Conservation (phyloP, 2,888 invertebrate genomes). For the Adelphocoris suturalis region DNA sequence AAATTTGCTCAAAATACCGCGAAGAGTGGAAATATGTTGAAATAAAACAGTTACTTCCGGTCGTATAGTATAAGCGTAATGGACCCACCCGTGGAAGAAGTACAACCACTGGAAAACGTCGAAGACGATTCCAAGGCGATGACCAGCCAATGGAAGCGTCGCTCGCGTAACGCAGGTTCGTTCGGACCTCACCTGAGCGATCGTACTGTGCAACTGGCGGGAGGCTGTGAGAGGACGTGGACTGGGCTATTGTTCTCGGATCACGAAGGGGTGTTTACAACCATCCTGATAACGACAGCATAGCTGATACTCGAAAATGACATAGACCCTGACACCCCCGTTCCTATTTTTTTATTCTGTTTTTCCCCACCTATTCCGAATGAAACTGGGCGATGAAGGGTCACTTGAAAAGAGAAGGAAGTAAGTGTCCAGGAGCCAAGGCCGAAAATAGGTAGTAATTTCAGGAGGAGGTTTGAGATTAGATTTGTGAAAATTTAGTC, state of each 20-base stretch:
- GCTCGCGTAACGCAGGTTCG: background rate
- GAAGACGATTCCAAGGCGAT: background rate
- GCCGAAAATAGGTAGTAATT: too few species aligned
- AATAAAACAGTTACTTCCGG: too few species aligned
- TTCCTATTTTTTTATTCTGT: background rate
- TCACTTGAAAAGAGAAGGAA: too few species aligned
- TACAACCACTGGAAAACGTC: too few species aligned
- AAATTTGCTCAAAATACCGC: too few species aligned
- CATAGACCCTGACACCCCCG: background rate
- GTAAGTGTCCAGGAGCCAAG: too few species aligned
- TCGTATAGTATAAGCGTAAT: too few species aligned
- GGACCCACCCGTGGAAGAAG: too few species aligned
- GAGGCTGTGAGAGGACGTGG: background rate
- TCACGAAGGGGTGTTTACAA: conserved; percentile 33
- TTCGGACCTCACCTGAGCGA: background rate
- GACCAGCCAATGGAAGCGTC: background rate
- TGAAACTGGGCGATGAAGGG: too few species aligned
- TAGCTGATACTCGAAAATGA: conserved; percentile 21
- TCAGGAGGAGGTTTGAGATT: too few species aligned
- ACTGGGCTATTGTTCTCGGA: conserved; percentile 16
- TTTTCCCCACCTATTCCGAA: background rate
- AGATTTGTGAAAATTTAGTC: too few species aligned
- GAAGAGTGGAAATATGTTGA: too few species aligned
- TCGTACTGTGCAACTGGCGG: background rate
- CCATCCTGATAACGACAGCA: conserved; percentile 16